Evolutionary conservation across 2,113 vertebrate species (phyloP).

Genomic region (Aldabrachelys gigantea): DNA sequence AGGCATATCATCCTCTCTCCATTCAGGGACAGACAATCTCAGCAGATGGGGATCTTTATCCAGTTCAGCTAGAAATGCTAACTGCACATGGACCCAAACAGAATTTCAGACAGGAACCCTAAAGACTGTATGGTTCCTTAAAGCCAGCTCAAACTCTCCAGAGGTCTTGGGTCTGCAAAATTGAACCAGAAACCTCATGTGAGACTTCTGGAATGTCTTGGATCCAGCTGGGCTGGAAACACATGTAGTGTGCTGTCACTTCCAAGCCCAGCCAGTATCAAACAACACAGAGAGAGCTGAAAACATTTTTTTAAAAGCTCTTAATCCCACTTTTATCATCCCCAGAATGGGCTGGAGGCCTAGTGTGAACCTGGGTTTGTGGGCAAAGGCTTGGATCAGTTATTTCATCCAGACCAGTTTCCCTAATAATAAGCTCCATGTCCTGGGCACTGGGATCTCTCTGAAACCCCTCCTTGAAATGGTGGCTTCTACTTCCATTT

Average conservation of each 20-base stretch:
- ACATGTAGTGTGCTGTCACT: neutral
- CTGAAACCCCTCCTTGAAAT: fast-evolving
- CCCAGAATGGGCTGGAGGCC: neutral
- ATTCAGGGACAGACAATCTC: neutral
- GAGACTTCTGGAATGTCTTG: neutral
- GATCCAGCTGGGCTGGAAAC: neutral
- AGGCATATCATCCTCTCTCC: neutral
- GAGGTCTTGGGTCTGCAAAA: neutral
- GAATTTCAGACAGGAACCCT: fast-evolving
- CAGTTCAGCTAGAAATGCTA: neutral
- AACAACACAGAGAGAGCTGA: neutral
- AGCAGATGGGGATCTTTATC: neutral
- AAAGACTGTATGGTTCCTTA: fast-evolving
- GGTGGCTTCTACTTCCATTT: fast-evolving
- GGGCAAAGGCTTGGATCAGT: neutral
- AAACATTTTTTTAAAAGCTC: neutral
- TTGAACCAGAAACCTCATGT: neutral
- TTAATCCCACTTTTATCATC: neutral
- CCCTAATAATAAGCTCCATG: neutral
- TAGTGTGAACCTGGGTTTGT: neutral
- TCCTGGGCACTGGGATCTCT: fast-evolving
- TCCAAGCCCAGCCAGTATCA: fast-evolving
- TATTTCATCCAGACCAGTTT: neutral
- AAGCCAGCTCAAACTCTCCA: no score
- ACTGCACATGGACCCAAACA: fast-evolving